Base-by-base conservation (phyloP, 2,113 vertebrate genomes). In the Lota lota region DNA sequence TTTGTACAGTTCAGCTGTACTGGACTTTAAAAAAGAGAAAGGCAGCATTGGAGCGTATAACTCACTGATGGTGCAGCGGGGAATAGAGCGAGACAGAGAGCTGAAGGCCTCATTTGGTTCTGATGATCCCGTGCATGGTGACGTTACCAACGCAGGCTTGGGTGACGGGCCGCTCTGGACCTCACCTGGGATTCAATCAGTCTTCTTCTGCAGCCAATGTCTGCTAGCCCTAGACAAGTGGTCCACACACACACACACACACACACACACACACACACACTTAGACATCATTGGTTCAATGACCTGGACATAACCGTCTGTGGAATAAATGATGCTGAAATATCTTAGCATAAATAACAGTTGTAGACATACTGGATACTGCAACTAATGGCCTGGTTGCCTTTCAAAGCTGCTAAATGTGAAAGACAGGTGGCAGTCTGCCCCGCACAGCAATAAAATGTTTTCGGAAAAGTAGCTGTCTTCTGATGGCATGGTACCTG, bases 31-130 rank as follows among this genome's bases (percentile, higher is more conserved):
- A 59, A 58, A 19, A 59, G 57, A 61, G 8, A 21, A 61, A 22
- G 58, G 1, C 76, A 77, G 77, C 85, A 79, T 78, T 28, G 47
- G 62, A 75, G 40, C 15, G 33, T 65, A 53, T 74, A 67, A 75
- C 76, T 86, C 81, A 79, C 6, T 81, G 82, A 85, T 72, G 76
- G 80, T 67, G 24, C 74, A 79, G 70, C 63, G 59, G 79, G 83
- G 86, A 87, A 83, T 83, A 80, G 54, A 61, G 66, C 20, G 63
- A 75, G 74, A 77, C 65, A 73, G 69, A 86, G 74, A 76, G 78
- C 72, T 73, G 77, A 77, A 87, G 80, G 87, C 80, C 72, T 92
- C 89, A 85, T 88, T 90, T 77, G 79, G 74, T 90, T 80, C 81
- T 85, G 90, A 88, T 88, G 79, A 83, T 81, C 81, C 88, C 81